These are phyloP conservation scores for Antechinus stuartii DNA, from an alignment of 2,113 vertebrate species.

Conservation along the genomic window DNA sequence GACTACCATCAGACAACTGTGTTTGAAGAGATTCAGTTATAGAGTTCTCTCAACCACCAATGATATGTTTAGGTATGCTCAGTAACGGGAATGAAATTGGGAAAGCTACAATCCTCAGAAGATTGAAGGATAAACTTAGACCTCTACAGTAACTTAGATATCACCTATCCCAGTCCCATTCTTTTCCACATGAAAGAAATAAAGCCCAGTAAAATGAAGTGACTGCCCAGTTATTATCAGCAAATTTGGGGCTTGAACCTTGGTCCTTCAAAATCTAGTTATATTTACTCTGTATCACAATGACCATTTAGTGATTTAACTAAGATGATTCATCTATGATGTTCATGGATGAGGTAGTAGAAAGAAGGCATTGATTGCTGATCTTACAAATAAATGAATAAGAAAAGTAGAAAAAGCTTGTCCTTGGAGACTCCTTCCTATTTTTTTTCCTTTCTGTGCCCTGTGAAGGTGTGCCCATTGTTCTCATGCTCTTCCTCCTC, in stretches of 20 bases:
- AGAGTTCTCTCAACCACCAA: neutral
- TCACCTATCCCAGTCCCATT: neutral
- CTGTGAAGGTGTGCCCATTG: neutral
- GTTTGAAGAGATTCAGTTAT: neutral
- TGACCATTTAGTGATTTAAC: neutral
- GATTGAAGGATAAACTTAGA: neutral
- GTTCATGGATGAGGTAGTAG: neutral
- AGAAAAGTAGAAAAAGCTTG: neutral
- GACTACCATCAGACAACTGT: neutral
- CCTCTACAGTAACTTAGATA: neutral
- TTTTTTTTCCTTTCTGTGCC: neutral
- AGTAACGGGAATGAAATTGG: neutral
- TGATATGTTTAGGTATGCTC: neutral
- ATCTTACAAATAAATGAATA: neutral
- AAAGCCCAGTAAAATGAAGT: neutral
- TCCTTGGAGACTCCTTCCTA: neutral
- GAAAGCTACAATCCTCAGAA: neutral
- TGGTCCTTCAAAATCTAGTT: neutral
- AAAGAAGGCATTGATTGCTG: neutral
- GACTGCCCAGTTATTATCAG: neutral
- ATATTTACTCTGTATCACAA: neutral
- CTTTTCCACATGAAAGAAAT: constrained; percentile 9
- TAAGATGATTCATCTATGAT: neutral
- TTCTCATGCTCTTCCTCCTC: neutral
- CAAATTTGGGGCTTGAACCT: too few relatives aligned